Evolutionary conservation across 2,888 invertebrate genomes (phyloP), one percentile per base, ranked within the genome.

Genomic region (Mythimna lalbum): DNA sequence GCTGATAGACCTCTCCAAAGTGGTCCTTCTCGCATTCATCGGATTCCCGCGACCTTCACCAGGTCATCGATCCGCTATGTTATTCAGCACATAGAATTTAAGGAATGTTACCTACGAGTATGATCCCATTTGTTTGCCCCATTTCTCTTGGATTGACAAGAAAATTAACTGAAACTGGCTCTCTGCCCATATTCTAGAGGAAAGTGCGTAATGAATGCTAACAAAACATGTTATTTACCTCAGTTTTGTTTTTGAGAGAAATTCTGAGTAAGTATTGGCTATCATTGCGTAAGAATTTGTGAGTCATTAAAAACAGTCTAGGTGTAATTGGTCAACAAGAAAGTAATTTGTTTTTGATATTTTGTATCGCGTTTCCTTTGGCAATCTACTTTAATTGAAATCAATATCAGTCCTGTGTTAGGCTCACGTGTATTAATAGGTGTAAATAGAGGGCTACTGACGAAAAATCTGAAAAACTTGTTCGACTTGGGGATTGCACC

Each of bases 201-300:
- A 43, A 61, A 78, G 56, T 64, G 27, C 69, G 78, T 73, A 64
- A 68, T 61, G 2, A 1, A 12, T 47, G 60, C 4, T 50, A 56
- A 73, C 73, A 78, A 66, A 76, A 77, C 61, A 65, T 78, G 70
- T 75, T 79, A 66, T 80, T 71, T 52, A 52, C 47, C 63, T 59
- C 39, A 12, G 52, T 2, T 52, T 61, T 78, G 57, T 77, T 74
- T 62, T 74, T 69, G 12, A 59, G 55, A 78, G 60, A 1, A 33
- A 56, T 63, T 74, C 56, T 50, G 4, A 43, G 50, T 70, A 67
- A 55, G 31, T 57, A 62, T 57, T 50, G 12, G 36, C 0, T 59
- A 65, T 64, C 47, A 47, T 56, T 76, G 80, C 27, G 52, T 39
- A 65, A 78, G 52, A 69, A 52, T 64, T 59, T 47, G 64, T 78